Conservation (phyloP, 2,797 vertebrate species). For the Craterocephalus amniculus region DNA sequence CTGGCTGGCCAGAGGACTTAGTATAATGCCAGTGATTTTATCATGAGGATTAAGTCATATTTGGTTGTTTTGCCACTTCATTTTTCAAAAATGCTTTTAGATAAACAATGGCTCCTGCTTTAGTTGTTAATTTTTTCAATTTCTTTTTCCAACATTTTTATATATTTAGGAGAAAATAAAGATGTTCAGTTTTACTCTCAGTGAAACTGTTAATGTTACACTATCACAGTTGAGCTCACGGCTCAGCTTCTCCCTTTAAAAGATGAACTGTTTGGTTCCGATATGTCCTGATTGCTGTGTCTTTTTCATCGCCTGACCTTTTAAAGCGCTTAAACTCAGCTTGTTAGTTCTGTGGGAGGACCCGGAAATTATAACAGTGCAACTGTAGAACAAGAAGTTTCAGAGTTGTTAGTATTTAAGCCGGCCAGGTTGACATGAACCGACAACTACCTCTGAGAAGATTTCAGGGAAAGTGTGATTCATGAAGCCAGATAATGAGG, state of each 20-base stretch:
- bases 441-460: slow-evolving; percentile 5
- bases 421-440: background rate
- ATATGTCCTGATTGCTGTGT: background rate
- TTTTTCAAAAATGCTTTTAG: background rate
- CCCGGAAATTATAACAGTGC: background rate
- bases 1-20: background rate
- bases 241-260: background rate
- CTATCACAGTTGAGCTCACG: background rate
- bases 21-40: background rate
- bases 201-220: background rate
- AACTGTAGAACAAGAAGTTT: slow-evolving; percentile 4
- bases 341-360: background rate
- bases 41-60: background rate
- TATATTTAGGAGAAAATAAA: background rate
- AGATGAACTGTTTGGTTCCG: background rate
- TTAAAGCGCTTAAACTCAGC: background rate
- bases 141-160: too few relatives aligned
- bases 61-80: background rate
- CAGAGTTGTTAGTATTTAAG: slow-evolving; percentile 17
- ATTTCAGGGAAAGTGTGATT: slow-evolving; percentile 9
- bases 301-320: background rate
- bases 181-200: background rate
- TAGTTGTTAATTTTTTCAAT: too few relatives aligned
- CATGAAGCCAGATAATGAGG: slow-evolving; percentile 20
- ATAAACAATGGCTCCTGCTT: background rate